phyloP scores from a whole-genome alignment of 2,888 invertebrate species.

The Xiphydria camelus region DNA sequence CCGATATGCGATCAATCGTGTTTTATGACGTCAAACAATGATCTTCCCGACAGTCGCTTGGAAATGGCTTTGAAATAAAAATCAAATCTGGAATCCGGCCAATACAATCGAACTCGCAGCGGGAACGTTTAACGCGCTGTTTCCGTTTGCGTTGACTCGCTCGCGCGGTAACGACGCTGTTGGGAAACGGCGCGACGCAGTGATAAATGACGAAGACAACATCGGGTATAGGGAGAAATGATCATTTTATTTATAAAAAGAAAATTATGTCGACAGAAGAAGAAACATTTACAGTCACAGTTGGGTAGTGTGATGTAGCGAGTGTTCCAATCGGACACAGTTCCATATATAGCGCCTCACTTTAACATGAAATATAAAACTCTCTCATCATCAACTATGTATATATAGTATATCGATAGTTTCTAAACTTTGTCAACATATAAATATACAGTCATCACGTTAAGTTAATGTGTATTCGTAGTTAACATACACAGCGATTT shows the following conservation, averaged over 20 bases:
- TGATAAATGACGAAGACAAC: no score
- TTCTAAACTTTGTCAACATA: constrained; percentile 50
- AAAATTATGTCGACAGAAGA: background rate
- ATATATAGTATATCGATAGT: constrained; percentile 36
- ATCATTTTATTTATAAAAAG: background rate
- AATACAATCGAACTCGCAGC: background rate
- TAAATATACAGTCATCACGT: constrained; percentile 53
- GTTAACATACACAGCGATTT: constrained; percentile 35
- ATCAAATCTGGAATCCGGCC: no score
- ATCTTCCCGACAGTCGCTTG: no score
- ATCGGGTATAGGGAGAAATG: no score
- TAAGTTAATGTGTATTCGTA: constrained; percentile 23
- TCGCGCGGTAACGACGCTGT: no score
- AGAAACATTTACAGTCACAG: constrained; percentile 10
- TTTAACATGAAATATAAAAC: constrained; percentile 56
- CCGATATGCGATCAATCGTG: background rate
- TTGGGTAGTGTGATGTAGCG: constrained; percentile 2
- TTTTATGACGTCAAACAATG: background rate
- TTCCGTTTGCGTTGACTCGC: no score
- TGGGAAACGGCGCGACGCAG: no score
- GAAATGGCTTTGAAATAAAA: no score
- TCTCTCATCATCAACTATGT: constrained; percentile 52
- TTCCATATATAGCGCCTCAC: constrained; percentile 11
- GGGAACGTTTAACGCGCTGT: no score
- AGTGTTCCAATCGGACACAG: background rate